These are phyloP conservation scores for Drosophila sproati DNA, from an alignment of 1,140 invertebrate genomes.

Conservation along the genomic window DNA sequence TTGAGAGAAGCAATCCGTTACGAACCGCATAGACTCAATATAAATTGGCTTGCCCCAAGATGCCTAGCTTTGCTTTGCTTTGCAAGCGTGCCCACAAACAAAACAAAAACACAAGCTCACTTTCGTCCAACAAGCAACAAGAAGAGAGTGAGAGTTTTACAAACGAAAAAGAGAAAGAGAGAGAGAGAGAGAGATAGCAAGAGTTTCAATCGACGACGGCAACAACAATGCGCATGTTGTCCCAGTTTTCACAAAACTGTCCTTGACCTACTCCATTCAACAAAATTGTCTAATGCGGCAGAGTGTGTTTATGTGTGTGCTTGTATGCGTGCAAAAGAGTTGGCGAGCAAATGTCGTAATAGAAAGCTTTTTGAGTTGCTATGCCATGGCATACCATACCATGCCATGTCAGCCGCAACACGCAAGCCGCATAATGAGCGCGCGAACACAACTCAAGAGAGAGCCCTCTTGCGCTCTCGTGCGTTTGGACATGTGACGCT, in stretches of 20 bases:
- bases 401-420: constrained; percentile 36
- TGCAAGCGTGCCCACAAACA: constrained; percentile 51
- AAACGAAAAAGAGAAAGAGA: constrained; percentile 3
- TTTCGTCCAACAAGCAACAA: constrained; percentile 3
- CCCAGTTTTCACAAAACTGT: constrained; percentile 84
- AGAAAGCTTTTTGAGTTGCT: constrained; percentile 77
- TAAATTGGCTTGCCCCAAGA: constrained; percentile 45
- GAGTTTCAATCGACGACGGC: constrained; percentile 56
- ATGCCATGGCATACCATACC: constrained; percentile 27
- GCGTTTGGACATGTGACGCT: constrained; percentile 28
- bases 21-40: constrained; percentile 51
- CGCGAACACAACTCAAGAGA: constrained; percentile 4
- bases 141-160: constrained; percentile 49
- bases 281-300: constrained; percentile 78
- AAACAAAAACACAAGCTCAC: constrained; percentile 28
- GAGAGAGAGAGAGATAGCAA: constrained; percentile 37
- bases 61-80: constrained; percentile 15
- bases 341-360: constrained; percentile 69
- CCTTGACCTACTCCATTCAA: constrained; percentile 85
- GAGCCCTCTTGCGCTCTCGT: not conserved
- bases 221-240: constrained; percentile 79
- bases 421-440: constrained; percentile 48
- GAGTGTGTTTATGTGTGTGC: constrained; percentile 28
- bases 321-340: constrained; percentile 46
- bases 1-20: constrained; percentile 7